phyloP scores from a whole-genome alignment of 2,888 invertebrate genomes.

The Latrodectus elegans region DNA sequence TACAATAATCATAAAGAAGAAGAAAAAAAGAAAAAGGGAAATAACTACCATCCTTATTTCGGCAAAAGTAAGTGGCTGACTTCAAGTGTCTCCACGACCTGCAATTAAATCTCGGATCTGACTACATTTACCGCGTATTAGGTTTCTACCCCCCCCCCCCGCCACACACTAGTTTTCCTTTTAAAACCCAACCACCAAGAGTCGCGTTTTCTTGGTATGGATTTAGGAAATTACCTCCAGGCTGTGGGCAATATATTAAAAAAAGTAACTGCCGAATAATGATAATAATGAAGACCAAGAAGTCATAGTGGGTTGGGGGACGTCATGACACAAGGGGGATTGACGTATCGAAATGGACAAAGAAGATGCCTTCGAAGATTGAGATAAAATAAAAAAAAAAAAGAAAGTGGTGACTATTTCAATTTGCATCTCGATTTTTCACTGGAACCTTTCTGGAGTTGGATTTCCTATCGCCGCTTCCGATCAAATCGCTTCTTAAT shows the following conservation, averaged over 20 bases:
- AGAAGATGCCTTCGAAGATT: slow-evolving; percentile 17
- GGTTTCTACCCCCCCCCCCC: slow-evolving; percentile 4
- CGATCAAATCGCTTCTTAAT: slow-evolving; percentile 21
- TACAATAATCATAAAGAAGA: slow-evolving; percentile 62
- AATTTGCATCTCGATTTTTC: slow-evolving; percentile 44
- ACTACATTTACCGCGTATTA: slow-evolving; percentile 67
- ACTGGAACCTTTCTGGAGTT: neutral
- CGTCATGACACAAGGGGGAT: neutral
- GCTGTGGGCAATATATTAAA: slow-evolving; percentile 11
- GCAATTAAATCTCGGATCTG: slow-evolving; percentile 54
- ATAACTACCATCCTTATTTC: slow-evolving; percentile 40
- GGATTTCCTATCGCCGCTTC: slow-evolving; percentile 12
- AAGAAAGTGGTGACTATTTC: slow-evolving; percentile 62
- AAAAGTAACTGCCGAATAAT: neutral
- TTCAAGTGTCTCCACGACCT: slow-evolving; percentile 51
- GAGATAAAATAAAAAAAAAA: neutral
- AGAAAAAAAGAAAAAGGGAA: slow-evolving; percentile 6
- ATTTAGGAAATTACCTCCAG: slow-evolving; percentile 65
- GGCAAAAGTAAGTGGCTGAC: slow-evolving; percentile 55
- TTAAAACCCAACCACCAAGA: slow-evolving; percentile 9
- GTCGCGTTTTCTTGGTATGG: slow-evolving; percentile 32
- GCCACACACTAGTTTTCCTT: slow-evolving; percentile 1
- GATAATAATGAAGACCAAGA: neutral
- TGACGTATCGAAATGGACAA: slow-evolving; percentile 21
- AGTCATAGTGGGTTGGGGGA: slow-evolving; percentile 32